phyloP scores from a whole-genome alignment of 2,888 invertebrate genomes.

The Leptopilina syphax region DNA sequence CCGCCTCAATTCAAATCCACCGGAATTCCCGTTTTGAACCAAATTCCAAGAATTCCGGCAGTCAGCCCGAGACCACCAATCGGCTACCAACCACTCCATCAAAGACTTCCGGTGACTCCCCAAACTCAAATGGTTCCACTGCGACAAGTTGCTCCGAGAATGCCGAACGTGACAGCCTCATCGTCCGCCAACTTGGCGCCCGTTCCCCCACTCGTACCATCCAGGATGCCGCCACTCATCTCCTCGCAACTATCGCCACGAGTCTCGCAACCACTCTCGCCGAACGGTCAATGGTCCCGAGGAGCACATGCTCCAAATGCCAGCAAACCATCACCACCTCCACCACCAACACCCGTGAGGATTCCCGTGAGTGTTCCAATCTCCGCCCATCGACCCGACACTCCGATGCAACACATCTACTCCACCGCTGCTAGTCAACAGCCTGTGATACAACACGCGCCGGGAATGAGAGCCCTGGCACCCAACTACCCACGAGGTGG shows the following conservation, averaged over 20 bases:
- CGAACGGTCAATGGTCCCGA: conserved; percentile 73
- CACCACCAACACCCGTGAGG: conserved; percentile 61
- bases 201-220: conserved; percentile 67
- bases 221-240: conserved; percentile 67
- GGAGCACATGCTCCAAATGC: conserved; percentile 62
- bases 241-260: conserved; percentile 66
- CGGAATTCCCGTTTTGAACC: conserved; percentile 64
- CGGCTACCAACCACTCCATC: conserved; percentile 68
- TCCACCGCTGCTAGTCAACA: conserved; percentile 73
- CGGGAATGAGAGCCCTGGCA: conserved; percentile 72
- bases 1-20: conserved; percentile 64
- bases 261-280: conserved; percentile 68
- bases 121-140: conserved; percentile 70
- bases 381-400: conserved; percentile 69
- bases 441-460: conserved; percentile 74
- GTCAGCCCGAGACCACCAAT: conserved; percentile 63
- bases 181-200: conserved; percentile 60
- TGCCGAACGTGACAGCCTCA: conserved; percentile 61
- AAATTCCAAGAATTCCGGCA: conserved; percentile 62
- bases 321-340: conserved; percentile 60
- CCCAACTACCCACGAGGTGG: conserved; percentile 73
- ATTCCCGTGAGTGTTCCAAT: conserved; percentile 72
- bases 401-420: conserved; percentile 69
- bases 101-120: conserved; percentile 70
- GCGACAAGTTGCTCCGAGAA: conserved; percentile 68